These are phyloP conservation scores for Archips crataeganus DNA, from an alignment of 2,888 invertebrate species.

Conservation along the genomic window DNA sequence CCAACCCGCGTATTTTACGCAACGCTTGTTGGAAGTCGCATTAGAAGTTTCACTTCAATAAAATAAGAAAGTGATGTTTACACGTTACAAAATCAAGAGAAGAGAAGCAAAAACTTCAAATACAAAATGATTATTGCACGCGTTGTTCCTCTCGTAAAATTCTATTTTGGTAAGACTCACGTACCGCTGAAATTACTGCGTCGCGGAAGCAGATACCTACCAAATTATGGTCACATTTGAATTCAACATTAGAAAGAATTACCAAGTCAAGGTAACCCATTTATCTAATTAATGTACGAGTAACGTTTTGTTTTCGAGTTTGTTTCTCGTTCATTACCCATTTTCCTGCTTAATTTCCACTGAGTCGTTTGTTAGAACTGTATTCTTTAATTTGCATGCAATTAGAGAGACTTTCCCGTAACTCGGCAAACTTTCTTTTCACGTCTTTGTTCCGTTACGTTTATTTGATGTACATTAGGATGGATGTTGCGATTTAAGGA, in stretches of 20 bases:
- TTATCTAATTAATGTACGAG: slow-evolving; percentile 37
- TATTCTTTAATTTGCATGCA: slow-evolving; percentile 64
- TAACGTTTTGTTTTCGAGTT: slow-evolving; percentile 46
- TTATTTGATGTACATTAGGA: slow-evolving; percentile 38
- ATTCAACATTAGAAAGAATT: slow-evolving; percentile 18
- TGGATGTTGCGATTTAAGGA: slow-evolving; percentile 31
- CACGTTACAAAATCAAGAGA: neutral
- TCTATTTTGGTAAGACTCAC: neutral
- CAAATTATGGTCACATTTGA: slow-evolving; percentile 13
- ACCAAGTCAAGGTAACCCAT: slow-evolving; percentile 29
- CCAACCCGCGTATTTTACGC: too few species aligned
- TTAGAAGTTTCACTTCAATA: too few species aligned
- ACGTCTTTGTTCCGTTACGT: slow-evolving; percentile 35
- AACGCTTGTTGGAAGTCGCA: too few species aligned
- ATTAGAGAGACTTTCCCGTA: slow-evolving; percentile 55
- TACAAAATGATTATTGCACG: neutral
- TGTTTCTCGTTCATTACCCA: slow-evolving; percentile 49
- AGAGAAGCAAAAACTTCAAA: neutral
- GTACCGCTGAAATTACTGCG: neutral
- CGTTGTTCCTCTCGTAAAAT: neutral
- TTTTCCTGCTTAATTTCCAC: slow-evolving; percentile 48
- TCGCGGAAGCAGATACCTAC: neutral
- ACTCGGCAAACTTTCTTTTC: slow-evolving; percentile 49
- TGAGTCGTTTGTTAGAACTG: slow-evolving; percentile 51
- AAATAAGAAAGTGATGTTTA: neutral